These are phyloP conservation scores for Maniola hyperantus DNA, from an alignment of 2,888 invertebrate species.

Conservation along the genomic window DNA sequence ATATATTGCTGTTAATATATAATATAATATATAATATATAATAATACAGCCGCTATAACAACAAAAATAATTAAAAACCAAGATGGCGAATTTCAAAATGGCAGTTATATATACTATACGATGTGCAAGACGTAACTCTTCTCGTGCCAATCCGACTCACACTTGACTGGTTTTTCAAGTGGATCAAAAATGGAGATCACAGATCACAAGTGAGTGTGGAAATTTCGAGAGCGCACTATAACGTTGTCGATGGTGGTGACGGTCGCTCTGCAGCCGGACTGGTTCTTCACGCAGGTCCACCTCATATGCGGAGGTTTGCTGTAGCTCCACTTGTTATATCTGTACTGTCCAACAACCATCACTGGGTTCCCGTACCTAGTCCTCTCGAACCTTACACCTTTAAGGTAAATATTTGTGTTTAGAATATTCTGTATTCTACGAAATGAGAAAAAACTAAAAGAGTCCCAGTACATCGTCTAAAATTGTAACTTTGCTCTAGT, in stretches of 20 bases:
- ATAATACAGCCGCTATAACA: too few species aligned
- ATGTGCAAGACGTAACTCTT: too few species aligned
- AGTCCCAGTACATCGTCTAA: too few species aligned
- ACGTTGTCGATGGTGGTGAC: constrained; percentile 54
- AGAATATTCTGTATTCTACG: neutral
- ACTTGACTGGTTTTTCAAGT: too few species aligned
- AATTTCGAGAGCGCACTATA: constrained; percentile 53
- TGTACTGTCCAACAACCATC: constrained; percentile 54
- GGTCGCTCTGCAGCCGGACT: constrained; percentile 59
- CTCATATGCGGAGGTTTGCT: constrained; percentile 54
- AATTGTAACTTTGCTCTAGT: too few species aligned
- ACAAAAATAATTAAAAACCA: too few species aligned
- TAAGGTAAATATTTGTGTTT: neutral
- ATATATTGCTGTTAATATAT: too few species aligned
- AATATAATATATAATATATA: too few species aligned
- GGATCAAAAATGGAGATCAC: neutral
- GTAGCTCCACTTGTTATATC: constrained; percentile 61
- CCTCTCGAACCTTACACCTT: constrained; percentile 43
- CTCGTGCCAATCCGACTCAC: too few species aligned
- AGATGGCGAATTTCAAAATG: too few species aligned
- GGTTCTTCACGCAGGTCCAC: constrained; percentile 63
- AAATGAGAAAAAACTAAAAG: neutral
- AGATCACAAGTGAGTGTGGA: constrained; percentile 51
- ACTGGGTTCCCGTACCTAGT: constrained; percentile 69
- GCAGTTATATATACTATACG: too few species aligned